Evolutionary conservation across 1,140 invertebrate genomes (phyloP), one percentile per base, ranked within the genome.

Genomic region (Gryllus bimaculatus): DNA sequence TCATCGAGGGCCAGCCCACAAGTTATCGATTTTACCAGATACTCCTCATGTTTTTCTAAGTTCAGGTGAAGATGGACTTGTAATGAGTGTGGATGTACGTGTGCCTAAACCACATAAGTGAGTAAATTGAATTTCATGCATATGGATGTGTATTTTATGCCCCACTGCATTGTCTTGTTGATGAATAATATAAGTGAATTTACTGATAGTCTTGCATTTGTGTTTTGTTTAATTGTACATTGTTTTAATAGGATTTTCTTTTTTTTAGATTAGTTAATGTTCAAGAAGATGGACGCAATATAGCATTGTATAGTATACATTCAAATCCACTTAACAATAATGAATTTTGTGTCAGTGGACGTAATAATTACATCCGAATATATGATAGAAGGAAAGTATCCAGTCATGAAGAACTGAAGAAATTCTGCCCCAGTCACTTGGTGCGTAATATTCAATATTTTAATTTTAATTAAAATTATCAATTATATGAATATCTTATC

Each of bases 61-160:
- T 82, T 95, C 91, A 82, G 96, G 96, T 10, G 96, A 98, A 88
- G 96, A 98, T 89, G 93, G 91, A 0, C 86, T 91, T 74, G 91
- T 97, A 7, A 89, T 93, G 82, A 90, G 91, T 81, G 92, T 95
- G 81, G 97, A 98, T 88, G 88, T 98, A 77, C 89, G 96, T 76
- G 87, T 90, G 80, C 89, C 90, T 12, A 90, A 90, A 86, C 87
- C 91, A 54, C 87, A 88, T 49, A 92, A 88, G 92, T 93, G 86
- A 84, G 84, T 84, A 18, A 21, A 13, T 26, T 75, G 10, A 39
- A 39, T 39, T 39, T 39, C 5, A 39, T 5, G 5, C 73, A 5
- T 39, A 5, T 39, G 26, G 26, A 39, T 39, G 26, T 39, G 26
- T 39, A 39, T 39, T 39, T 39, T 2, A 47, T 12, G 10, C 74